Evolutionary conservation across 2,888 invertebrate genomes (phyloP), one percentile per base, ranked within the genome.

Genomic region (Rhingia rostrata): DNA sequence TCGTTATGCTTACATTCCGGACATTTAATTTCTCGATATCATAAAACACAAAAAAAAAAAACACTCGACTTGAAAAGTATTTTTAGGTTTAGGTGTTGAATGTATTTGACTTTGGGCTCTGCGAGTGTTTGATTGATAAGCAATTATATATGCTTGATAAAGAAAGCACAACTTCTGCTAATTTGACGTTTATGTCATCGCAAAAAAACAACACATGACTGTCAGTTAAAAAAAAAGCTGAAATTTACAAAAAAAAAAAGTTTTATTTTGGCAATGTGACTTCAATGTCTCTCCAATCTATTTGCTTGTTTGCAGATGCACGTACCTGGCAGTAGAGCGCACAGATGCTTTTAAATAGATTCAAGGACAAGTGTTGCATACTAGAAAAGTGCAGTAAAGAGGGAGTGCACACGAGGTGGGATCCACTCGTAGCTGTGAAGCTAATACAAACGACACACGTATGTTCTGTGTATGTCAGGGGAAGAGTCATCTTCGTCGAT

Each of bases 301-400:
- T 75, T 80, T 84, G 54, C 80, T 80, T 70, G 80, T 70, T 84
- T 84, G 84, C 80, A 80, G 84, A 84, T 80, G 66, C 80, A 79
- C 80, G 80, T 84, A 84, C 83, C 83, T 84, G 83, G 53, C 83
- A 64, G 60, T 69, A 78, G 63, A 80, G 70, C 53, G 51, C 84
- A 74, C 66, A 74, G 70, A 80, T 74, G 74, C 66, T 70, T 80
- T 84, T 75, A 84, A 84, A 84, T 84, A 84, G 84, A 84, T 84
- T 84, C 84, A 84, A 84, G 84, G 84, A 80, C 80, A 84, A 84
- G 80, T 84, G 74, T 75, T 80, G 84, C 84, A 84, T 47, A 74
- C 70, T 80, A 80, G 60, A 75, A 56, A 79, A 63, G 49, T 74
- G 70, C 75, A 84, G 37, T 56, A 73, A 32, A 80, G 39, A 14